Evolutionary conservation across 2,888 invertebrate genomes (phyloP).

Genomic region (Drepanosiphum platanoidis): DNA sequence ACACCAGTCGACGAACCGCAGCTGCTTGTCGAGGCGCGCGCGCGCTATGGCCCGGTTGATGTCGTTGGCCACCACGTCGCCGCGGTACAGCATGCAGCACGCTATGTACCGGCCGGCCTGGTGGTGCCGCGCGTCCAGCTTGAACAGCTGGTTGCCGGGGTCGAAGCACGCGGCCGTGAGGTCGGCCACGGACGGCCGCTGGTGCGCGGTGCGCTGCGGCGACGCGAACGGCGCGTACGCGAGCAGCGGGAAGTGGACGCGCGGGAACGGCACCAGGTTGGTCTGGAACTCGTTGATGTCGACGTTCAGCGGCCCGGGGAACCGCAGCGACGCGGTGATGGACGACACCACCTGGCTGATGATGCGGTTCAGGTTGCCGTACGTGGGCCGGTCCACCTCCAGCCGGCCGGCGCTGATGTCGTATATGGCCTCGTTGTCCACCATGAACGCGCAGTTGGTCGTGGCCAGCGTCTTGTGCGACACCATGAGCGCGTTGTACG

Average conservation of each 20-base stretch:
- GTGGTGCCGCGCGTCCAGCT: conserved; percentile 63
- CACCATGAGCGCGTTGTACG: conserved; percentile 67
- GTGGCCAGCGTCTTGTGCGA: conserved; percentile 67
- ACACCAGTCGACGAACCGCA: conserved; percentile 95
- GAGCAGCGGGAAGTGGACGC: conserved; percentile 64
- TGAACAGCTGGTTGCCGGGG: conserved; percentile 57
- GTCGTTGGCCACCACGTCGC: conserved; percentile 90
- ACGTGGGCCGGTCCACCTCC: conserved; percentile 71
- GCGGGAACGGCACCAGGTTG: conserved; percentile 65
- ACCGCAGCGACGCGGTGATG: conserved; percentile 64
- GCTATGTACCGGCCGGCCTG: conserved; percentile 86
- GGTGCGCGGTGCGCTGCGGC: conserved; percentile 61
- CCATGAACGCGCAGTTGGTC: conserved; percentile 67
- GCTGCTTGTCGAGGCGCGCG: conserved; percentile 76
- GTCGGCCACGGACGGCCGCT: conserved; percentile 63
- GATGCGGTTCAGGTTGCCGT: conserved; percentile 72
- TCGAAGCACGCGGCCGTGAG: conserved; percentile 63
- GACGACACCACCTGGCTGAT: conserved; percentile 68
- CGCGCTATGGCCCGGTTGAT: conserved; percentile 85
- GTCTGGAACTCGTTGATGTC: conserved; percentile 65
- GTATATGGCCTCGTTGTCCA: conserved; percentile 67
- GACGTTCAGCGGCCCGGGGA: conserved; percentile 64
- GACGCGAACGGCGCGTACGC: conserved; percentile 64
- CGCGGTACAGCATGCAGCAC: conserved; percentile 85
- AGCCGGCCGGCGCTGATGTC: conserved; percentile 71